Conservation (phyloP, 2,797 vertebrate species). For the Myotis vivesi region DNA sequence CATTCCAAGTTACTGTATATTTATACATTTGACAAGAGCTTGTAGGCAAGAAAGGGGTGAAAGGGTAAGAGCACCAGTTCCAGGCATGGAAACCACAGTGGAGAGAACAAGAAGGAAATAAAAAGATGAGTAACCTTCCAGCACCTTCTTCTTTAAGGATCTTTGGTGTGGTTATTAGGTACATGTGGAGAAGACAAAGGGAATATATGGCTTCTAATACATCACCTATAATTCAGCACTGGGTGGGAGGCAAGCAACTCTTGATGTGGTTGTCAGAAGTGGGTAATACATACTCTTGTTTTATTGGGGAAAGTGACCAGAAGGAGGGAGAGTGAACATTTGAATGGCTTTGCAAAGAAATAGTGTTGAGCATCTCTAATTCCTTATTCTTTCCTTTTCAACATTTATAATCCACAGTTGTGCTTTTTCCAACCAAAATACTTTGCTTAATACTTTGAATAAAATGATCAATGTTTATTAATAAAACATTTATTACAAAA, state of each 20-base stretch:
- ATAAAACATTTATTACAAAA: not conserved
- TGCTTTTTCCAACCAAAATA: constrained; percentile 43
- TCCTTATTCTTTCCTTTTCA: constrained; percentile 4
- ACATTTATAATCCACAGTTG: constrained; percentile 51
- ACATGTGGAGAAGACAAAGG: constrained; percentile 68
- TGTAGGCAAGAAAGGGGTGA: constrained; percentile 49
- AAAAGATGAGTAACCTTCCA: constrained; percentile 79
- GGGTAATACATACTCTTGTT: constrained; percentile 75
- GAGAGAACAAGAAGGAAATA: constrained; percentile 76
- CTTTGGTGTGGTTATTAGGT: constrained; percentile 74
- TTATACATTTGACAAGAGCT: constrained; percentile 70
- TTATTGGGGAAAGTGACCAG: constrained; percentile 68
- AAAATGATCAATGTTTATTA: constrained; percentile 62
- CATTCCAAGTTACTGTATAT: not conserved
- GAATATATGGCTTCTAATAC: constrained; percentile 74
- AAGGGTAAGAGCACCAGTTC: constrained; percentile 61
- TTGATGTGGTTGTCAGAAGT: constrained; percentile 73
- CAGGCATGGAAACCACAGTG: not conserved
- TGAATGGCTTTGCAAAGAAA: constrained; percentile 54
- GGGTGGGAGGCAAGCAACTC: constrained; percentile 72
- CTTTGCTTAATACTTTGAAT: constrained; percentile 70
- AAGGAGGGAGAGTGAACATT: constrained; percentile 63
- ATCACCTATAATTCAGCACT: constrained; percentile 68
- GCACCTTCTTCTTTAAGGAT: constrained; percentile 75
- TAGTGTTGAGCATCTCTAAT: not conserved